Evolutionary conservation across 1,140 invertebrate species (phyloP).

Genomic region (Ips nitidus): DNA sequence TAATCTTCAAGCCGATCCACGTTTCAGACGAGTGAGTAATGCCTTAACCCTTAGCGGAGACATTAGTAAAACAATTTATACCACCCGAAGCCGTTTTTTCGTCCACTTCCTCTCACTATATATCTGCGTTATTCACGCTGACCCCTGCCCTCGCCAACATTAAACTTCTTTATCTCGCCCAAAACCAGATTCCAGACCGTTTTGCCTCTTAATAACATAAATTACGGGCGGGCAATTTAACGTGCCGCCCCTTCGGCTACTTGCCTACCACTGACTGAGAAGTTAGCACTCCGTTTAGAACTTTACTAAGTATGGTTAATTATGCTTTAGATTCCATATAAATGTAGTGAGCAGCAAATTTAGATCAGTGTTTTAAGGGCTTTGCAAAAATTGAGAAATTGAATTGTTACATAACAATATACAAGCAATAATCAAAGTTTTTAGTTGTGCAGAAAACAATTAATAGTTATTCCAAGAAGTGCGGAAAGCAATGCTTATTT

Average conservation of each 20-base stretch:
- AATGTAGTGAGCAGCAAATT: no score
- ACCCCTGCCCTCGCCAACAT: conserved; percentile 36
- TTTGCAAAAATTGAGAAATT: no score
- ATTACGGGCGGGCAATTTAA: conserved; percentile 38
- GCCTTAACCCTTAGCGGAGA: background rate
- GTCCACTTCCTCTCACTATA: conserved; percentile 17
- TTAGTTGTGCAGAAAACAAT: no score
- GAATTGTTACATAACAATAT: no score
- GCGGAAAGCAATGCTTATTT: no score
- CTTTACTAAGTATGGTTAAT: background rate
- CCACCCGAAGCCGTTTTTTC: conserved; percentile 5
- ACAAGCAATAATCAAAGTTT: no score
- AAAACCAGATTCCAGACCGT: conserved; percentile 39
- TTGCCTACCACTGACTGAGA: background rate
- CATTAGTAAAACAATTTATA: conserved; percentile 31
- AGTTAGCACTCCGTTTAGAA: conserved; percentile 18
- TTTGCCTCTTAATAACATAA: conserved; percentile 44
- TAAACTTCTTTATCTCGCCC: conserved; percentile 47
- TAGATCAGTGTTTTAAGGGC: no score
- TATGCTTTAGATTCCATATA: no score
- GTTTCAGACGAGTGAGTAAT: conserved; percentile 8
- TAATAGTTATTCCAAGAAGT: no score
- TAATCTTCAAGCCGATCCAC: background rate
- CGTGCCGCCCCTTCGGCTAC: conserved; percentile 16
- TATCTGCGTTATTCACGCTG: conserved; percentile 24